A percentile compares a stretch with the other conserved stretches of the same genome.
phyloP scores from a whole-genome alignment of 2,113 vertebrate genomes.

The Chaetorhynchus papuensis region DNA sequence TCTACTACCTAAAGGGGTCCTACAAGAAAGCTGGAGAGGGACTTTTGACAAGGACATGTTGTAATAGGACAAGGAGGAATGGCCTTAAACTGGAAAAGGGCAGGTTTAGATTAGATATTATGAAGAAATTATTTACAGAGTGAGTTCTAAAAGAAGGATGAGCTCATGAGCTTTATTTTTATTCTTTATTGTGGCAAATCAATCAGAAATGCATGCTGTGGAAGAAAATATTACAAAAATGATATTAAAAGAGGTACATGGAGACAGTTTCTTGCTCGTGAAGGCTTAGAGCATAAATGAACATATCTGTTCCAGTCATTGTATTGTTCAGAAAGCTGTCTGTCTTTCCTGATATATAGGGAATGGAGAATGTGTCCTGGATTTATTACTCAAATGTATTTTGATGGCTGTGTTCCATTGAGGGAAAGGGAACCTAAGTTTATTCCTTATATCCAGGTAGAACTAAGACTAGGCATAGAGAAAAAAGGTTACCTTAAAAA shows the following conservation, averaged over 20 bases:
- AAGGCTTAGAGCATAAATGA: not conserved
- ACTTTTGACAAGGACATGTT: accelerated
- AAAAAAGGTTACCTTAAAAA: not conserved
- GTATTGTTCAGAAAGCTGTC: not conserved
- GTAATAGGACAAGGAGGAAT: not conserved
- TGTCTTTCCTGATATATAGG: not conserved
- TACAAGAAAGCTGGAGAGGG: not conserved
- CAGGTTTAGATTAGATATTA: not conserved
- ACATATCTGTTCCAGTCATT: not conserved
- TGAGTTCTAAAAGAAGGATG: not conserved
- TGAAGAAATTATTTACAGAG: not conserved
- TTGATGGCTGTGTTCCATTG: not conserved
- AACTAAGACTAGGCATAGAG: not conserved
- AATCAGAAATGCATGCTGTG: not conserved
- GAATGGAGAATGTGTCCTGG: not conserved
- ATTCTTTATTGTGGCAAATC: not conserved
- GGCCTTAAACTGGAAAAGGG: not conserved
- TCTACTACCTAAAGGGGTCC: not conserved
- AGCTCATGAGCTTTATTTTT: not conserved
- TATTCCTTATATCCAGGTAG: not conserved
- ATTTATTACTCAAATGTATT: not conserved
- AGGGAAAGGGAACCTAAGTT: not conserved
- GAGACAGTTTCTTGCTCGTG: not conserved
- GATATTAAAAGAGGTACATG: not conserved
- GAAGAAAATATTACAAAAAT: not conserved